Evolutionary conservation across 2,888 invertebrate species (phyloP).

Genomic region (Choristoneura rosaceana): DNA sequence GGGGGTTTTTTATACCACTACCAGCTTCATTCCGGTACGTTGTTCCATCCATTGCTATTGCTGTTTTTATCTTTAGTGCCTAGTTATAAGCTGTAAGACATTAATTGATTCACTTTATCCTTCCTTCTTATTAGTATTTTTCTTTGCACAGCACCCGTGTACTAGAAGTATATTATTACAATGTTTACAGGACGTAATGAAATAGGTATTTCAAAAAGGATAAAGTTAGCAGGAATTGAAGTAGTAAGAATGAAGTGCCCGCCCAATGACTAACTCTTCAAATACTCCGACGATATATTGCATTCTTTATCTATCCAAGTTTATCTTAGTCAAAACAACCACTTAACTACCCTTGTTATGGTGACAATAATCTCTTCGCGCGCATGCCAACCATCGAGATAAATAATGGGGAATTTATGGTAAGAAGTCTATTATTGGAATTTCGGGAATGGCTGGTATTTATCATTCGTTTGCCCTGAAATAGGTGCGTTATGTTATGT

Average conservation of each 20-base stretch:
- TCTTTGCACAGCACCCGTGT: no score
- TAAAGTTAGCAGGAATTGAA: no score
- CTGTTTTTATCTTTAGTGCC: no score
- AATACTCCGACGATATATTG: neutral
- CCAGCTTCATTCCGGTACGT: no score
- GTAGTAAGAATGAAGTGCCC: neutral
- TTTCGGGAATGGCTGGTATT: neutral
- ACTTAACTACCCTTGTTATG: constrained; percentile 3
- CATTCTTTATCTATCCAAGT: neutral
- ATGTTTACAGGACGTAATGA: no score
- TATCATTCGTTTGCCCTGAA: neutral
- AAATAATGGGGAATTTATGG: constrained; percentile 7
- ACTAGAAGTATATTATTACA: no score
- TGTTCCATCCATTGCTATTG: no score
- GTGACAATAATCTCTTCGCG: constrained; percentile 1
- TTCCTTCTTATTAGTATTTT: no score
- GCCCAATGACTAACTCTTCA: neutral
- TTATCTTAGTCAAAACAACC: constrained; percentile 15
- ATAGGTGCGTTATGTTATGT: neutral
- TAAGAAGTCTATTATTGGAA: constrained; percentile 8
- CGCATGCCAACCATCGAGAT: neutral
- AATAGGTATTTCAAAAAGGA: no score
- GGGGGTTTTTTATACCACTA: no score
- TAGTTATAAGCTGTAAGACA: no score
- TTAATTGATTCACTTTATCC: no score